These are phyloP conservation scores for Caenorhabditis remanei DNA, from an alignment of 1,140 invertebrate genomes.

Conservation along the genomic window DNA sequence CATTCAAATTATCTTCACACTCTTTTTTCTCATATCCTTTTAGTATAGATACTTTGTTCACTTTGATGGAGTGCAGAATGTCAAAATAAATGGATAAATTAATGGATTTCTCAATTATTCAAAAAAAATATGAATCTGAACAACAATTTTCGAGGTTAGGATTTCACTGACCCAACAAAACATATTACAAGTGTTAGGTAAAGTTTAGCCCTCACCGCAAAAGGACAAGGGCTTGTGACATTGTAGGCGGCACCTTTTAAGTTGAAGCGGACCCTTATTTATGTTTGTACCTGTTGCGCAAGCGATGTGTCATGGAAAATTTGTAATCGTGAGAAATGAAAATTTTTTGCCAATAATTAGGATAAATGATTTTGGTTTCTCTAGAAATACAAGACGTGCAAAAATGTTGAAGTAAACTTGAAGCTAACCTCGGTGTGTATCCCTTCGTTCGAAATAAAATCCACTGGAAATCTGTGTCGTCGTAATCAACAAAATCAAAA, in stretches of 20 bases:
- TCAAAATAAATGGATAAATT: neutral
- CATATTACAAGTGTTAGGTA: neutral
- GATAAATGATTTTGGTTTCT: neutral
- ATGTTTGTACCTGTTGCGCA: constrained; percentile 31
- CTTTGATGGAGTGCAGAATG: neutral
- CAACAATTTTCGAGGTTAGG: neutral
- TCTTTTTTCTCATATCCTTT: neutral
- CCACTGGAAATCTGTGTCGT: neutral
- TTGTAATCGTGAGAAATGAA: neutral
- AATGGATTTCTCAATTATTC: neutral
- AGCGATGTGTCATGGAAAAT: constrained; percentile 20
- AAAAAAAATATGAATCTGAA: too few species aligned
- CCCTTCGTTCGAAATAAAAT: constrained; percentile 4
- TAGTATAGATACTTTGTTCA: neutral
- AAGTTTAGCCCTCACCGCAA: constrained; percentile 27
- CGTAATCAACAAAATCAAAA: neutral
- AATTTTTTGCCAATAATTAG: neutral
- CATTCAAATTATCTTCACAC: neutral
- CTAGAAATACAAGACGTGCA: too few species aligned
- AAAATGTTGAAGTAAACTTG: neutral
- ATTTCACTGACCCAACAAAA: neutral
- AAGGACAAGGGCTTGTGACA: neutral
- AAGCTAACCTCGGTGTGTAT: neutral
- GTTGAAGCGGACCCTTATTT: constrained; percentile 37
- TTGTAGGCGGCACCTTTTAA: constrained; percentile 10